phyloP scores from a whole-genome alignment of 2,113 vertebrate genomes.

The Nicator chloris region DNA sequence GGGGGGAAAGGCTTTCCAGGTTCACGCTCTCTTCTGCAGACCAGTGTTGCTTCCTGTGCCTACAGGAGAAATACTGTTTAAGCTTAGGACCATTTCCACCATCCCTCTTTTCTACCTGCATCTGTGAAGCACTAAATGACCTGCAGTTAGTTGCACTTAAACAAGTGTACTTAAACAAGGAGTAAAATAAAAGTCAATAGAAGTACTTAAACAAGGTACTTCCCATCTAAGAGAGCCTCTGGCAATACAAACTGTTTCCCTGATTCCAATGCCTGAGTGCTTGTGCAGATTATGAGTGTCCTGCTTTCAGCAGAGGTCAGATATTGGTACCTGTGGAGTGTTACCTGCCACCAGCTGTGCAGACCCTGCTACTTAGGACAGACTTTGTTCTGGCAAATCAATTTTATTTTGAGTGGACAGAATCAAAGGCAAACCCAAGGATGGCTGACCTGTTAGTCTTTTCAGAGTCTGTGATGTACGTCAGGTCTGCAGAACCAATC shows the following conservation, averaged over 20 bases:
- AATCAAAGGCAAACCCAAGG: not conserved
- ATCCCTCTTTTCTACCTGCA: not conserved
- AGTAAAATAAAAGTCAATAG: too few species aligned
- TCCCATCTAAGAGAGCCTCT: not conserved
- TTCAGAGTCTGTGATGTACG: slow-evolving; percentile 1
- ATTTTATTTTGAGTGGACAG: not conserved
- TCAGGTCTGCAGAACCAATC: not conserved
- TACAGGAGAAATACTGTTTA: slow-evolving; percentile 28
- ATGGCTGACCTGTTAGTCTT: slow-evolving; percentile 70
- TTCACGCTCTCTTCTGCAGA: slow-evolving; percentile 67
- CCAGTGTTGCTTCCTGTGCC: slow-evolving; percentile 59
- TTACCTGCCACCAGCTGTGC: not conserved
- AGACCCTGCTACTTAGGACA: not conserved
- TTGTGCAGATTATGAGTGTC: not conserved
- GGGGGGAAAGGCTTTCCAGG: slow-evolving; percentile 35
- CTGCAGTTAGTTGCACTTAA: not conserved
- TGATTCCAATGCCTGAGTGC: not conserved
- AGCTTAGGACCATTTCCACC: not conserved
- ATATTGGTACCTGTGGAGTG: not conserved
- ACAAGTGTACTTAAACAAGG: too few species aligned
- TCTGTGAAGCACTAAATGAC: not conserved
- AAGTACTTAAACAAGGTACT: not conserved
- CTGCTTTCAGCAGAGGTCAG: not conserved
- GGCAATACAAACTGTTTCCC: not conserved
- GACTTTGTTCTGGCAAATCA: not conserved